phyloP scores from a whole-genome alignment of 2,113 vertebrate species.

The Aviceda subcristata region DNA sequence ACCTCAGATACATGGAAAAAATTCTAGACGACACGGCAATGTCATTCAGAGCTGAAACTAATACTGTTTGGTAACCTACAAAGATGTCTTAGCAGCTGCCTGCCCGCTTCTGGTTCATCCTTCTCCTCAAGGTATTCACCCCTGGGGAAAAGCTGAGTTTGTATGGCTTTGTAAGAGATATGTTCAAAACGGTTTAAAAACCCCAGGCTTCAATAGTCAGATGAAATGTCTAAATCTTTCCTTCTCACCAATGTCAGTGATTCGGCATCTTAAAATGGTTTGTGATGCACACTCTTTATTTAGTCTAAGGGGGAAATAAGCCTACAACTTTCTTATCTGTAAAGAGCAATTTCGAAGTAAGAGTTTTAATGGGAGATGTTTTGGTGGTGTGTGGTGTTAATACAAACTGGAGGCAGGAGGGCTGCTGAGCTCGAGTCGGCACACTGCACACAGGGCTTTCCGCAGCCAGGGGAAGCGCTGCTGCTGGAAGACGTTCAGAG shows the following conservation, averaged over 20 bases:
- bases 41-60: not conserved
- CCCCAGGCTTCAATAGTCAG: not conserved
- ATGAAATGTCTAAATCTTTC: not conserved
- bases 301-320: not conserved
- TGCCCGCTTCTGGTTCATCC: not conserved
- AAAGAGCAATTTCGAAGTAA: not conserved
- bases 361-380: not conserved
- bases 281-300: not conserved
- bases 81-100: not conserved
- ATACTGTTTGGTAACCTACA: not conserved
- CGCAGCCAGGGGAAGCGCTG: not conserved
- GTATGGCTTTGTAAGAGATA: not conserved
- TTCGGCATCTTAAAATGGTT: not conserved
- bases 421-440: not conserved
- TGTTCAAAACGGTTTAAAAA: not conserved
- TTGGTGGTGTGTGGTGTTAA: not conserved
- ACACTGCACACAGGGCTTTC: not conserved
- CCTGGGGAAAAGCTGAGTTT: not conserved
- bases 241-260: not conserved
- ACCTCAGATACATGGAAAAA: not conserved
- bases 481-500: not conserved
- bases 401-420: not conserved
- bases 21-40: not conserved
- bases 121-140: accelerated
- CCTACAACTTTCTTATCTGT: not conserved